Evolutionary conservation across 2,888 invertebrate genomes (phyloP).

Genomic region (Oligia fasciuncula): DNA sequence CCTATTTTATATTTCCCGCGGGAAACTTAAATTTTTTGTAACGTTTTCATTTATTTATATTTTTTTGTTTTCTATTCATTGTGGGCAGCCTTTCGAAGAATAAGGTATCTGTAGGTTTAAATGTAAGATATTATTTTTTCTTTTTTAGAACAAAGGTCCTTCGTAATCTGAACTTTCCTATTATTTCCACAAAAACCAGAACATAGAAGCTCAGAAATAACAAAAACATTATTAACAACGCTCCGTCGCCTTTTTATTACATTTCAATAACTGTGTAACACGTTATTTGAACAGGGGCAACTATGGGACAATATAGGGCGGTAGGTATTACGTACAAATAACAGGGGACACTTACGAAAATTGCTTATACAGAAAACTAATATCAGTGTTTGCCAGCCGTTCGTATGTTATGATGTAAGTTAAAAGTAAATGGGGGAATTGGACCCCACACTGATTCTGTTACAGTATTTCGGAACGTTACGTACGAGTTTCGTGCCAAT

Average conservation of each 20-base stretch:
- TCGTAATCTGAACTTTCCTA: conserved; percentile 6
- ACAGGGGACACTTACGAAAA: conserved; percentile 88
- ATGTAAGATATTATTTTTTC: not conserved
- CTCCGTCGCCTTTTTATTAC: conserved; percentile 74
- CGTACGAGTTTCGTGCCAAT: conserved; percentile 38
- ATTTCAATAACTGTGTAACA: conserved; percentile 82
- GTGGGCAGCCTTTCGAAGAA: conserved; percentile 9
- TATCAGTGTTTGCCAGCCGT: conserved; percentile 89
- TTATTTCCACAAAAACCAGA: not conserved
- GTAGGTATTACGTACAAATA: conserved; percentile 85
- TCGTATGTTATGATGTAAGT: conserved; percentile 73
- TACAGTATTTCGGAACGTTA: conserved; percentile 43
- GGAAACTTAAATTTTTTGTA: conserved; percentile 35
- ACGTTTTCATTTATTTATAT: conserved; percentile 39
- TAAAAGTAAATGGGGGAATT: conserved; percentile 55
- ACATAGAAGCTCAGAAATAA: conserved; percentile 22
- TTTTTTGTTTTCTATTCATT: conserved; percentile 39
- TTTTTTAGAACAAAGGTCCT: conserved; percentile 7
- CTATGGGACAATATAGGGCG: conserved; percentile 74
- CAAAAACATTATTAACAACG: conserved; percentile 67
- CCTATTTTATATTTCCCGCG: conserved; percentile 45
- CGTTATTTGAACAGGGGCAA: conserved; percentile 77
- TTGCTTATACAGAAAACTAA: conserved; percentile 90
- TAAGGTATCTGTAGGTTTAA: not conserved
- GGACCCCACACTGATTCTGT: conserved; percentile 53